Evolutionary conservation across 2,888 invertebrate genomes (phyloP), one percentile per base, ranked within the genome.

Genomic region (Tipula unca): DNA sequence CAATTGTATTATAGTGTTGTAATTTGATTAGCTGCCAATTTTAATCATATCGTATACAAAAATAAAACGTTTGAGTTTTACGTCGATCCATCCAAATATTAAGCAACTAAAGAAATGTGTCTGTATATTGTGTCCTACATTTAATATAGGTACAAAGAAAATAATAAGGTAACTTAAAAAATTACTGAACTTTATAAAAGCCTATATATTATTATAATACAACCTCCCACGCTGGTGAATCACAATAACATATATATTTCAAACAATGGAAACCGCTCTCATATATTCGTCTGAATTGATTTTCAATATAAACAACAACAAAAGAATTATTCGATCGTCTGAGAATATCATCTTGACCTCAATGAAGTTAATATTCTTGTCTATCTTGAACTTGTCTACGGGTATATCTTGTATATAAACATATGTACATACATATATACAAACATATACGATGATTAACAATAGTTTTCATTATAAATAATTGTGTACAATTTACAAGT

Each of bases 291-390:
- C 25, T 20, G 25, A 25, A 69, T 69, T 25, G 69, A 69, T 69
- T 25, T 69, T 25, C 69, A 25, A 69, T 69, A 25, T 69, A 69
- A 20, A 48, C 48, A 48, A 48, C n/a, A n/a, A 48, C 48, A 48
- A 48, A 25, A 69, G 25, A 69, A 69, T 69, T 25, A 20, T 69
- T 25, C 25, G 69, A 69, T 69, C 69, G 69, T 69, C 69, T 69
- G 69, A 69, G 69, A 69, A 69, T 69, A 69, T 69, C 69, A 69
- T 69, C 69, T 69, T 69, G 69, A 69, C 69, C 69, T 69, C 69
- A 69, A 69, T 69, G 69, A 25, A 25, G 25, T 69, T 69, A 69
- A 69, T 69, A 3, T 48, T 69, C 69, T 69, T 69, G 69, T 69
- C 69, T 69, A 69, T 69, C 69, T 69, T 69, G 69, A 69, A 69